A percentile compares a stretch with the other conserved stretches of the same genome.
These are phyloP conservation scores for Chauna torquata DNA, from an alignment of 2,113 vertebrate genomes.

Conservation along the genomic window DNA sequence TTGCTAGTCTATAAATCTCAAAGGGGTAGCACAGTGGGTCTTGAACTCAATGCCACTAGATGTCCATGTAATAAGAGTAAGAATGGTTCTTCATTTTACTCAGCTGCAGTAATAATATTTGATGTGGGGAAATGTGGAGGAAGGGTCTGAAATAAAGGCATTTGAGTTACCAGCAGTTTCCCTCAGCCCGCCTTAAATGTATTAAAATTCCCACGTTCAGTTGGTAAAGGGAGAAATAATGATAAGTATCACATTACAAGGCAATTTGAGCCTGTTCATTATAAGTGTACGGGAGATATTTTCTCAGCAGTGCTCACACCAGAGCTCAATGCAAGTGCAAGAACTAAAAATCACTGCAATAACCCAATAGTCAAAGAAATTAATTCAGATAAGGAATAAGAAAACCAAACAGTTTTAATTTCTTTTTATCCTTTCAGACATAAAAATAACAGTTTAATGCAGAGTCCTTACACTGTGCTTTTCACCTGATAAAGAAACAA, in stretches of 20 bases:
- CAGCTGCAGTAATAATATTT: background rate
- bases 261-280: constrained; percentile 14
- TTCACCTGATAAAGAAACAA: background rate
- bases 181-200: background rate
- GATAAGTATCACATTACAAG: constrained; percentile 2
- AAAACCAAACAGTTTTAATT: background rate
- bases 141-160: background rate
- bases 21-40: background rate
- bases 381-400: background rate
- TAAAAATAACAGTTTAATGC: background rate
- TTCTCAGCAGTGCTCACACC: background rate
- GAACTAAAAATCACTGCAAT: background rate
- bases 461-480: background rate
- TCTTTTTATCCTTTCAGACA: background rate
- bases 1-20: background rate
- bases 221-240: background rate
- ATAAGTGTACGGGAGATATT: background rate
- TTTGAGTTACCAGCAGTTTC: background rate
- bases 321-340: background rate
- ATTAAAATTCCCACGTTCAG: background rate
- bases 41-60: background rate
- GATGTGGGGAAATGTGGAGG: background rate
- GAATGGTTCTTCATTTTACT: constrained; percentile 2
- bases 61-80: background rate
- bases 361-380: background rate